These are phyloP conservation scores for Liposcelis brunnea DNA, from an alignment of 2,888 invertebrate genomes.

Conservation along the genomic window DNA sequence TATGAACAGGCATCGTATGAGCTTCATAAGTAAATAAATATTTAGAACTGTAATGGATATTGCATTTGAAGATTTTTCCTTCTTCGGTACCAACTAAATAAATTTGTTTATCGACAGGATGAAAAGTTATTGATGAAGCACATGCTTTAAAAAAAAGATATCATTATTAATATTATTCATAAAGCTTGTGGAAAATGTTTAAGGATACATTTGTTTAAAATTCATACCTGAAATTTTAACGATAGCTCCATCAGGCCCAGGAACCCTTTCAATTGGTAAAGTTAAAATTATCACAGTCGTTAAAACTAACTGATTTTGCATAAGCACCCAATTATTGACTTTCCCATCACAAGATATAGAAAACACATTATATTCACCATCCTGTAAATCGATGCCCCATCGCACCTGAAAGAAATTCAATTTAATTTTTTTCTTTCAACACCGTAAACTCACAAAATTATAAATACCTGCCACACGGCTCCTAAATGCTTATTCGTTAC, in stretches of 20 bases:
- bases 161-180: too few species aligned
- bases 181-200: too few species aligned
- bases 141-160: slow-evolving; percentile 38
- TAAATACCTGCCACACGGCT: slow-evolving; percentile 70
- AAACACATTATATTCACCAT: slow-evolving; percentile 83
- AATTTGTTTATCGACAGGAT: slow-evolving; percentile 59
- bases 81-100: slow-evolving; percentile 88
- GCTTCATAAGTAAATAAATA: slow-evolving; percentile 55
- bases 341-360: slow-evolving; percentile 81
- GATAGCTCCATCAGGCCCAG: slow-evolving; percentile 63
- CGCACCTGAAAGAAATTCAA: slow-evolving; percentile 43
- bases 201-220: too few species aligned
- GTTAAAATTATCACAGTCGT: slow-evolving; percentile 61
- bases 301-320: slow-evolving; percentile 60
- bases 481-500: slow-evolving; percentile 73
- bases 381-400: slow-evolving; percentile 79
- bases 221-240: slow-evolving; percentile 48
- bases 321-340: slow-evolving; percentile 73
- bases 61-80: slow-evolving; percentile 82
- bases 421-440: too few species aligned
- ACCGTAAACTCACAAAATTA: too few species aligned
- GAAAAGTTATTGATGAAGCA: slow-evolving; percentile 76
- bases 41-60: slow-evolving; percentile 58
- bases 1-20: slow-evolving; percentile 80
- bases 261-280: slow-evolving; percentile 44